phyloP scores from a whole-genome alignment of 2,888 invertebrate species.

The Melikaiella ostensackeni region DNA sequence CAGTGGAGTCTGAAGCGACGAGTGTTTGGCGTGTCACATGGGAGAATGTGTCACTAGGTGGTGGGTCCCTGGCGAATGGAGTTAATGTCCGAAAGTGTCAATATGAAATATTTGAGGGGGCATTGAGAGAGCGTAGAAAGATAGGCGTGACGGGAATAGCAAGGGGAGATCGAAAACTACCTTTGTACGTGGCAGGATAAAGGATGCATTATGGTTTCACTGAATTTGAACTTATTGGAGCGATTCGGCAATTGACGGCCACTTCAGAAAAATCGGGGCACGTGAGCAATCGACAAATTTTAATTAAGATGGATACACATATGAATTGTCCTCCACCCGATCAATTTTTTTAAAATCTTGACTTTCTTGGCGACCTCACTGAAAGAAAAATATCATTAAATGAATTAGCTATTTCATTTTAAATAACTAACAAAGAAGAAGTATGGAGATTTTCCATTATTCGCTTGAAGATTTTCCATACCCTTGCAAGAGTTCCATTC shows the following conservation, averaged over 20 bases:
- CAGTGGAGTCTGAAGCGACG: constrained; percentile 12
- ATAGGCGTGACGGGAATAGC: constrained; percentile 64
- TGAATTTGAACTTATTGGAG: constrained; percentile 17
- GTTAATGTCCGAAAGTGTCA: constrained; percentile 71
- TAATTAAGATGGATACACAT: neutral
- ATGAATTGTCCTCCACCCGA: neutral
- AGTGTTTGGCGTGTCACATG: constrained; percentile 39
- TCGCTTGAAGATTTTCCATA: no score
- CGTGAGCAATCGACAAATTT: constrained; percentile 6
- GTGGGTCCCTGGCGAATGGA: constrained; percentile 64
- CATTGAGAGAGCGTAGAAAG: constrained; percentile 52
- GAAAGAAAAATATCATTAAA: no score
- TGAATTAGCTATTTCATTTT: no score
- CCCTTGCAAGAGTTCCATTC: no score
- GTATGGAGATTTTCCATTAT: no score
- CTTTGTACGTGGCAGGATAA: constrained; percentile 16
- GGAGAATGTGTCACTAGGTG: constrained; percentile 41
- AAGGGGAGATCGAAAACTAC: constrained; percentile 27
- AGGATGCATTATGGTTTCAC: constrained; percentile 34
- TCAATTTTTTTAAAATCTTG: no score
- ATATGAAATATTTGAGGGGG: constrained; percentile 69
- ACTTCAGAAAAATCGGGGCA: constrained; percentile 22
- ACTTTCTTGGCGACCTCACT: no score
- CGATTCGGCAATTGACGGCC: constrained; percentile 17
- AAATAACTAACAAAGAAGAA: no score